phyloP scores from a whole-genome alignment of 1,140 invertebrate species.

The Halyomorpha halys region DNA sequence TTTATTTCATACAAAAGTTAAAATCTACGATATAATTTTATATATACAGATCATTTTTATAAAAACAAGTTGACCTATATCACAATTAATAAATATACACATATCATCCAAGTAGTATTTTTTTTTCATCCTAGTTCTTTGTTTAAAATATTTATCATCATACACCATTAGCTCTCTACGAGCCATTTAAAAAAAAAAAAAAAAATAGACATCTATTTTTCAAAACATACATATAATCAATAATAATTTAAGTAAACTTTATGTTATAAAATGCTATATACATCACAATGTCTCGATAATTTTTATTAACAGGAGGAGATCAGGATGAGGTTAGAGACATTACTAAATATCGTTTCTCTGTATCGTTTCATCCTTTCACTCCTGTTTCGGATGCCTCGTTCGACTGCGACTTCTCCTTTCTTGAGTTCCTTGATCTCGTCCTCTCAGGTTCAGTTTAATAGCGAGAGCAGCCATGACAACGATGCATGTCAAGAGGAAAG shows the following conservation, averaged over 20 bases:
- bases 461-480: slow-evolving; percentile 4
- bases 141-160: slow-evolving; percentile 1
- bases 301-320: background rate
- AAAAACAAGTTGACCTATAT: background rate
- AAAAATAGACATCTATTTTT: background rate
- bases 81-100: background rate
- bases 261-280: background rate
- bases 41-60: background rate
- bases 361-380: background rate
- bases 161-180: background rate
- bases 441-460: slow-evolving; percentile 1
- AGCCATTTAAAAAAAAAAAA: too few relatives aligned
- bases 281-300: background rate
- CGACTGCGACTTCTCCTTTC: background rate
- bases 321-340: background rate
- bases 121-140: background rate
- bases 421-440: background rate
- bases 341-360: background rate
- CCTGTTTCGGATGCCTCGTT: slow-evolving; percentile 6
- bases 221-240: background rate
- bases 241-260: background rate
- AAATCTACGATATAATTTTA: background rate
- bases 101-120: background rate
- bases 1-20: background rate
- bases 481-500: slow-evolving; percentile 21